Evolutionary conservation across 2,888 invertebrate genomes (phyloP).

Genomic region (Drosophila percnosoma): DNA sequence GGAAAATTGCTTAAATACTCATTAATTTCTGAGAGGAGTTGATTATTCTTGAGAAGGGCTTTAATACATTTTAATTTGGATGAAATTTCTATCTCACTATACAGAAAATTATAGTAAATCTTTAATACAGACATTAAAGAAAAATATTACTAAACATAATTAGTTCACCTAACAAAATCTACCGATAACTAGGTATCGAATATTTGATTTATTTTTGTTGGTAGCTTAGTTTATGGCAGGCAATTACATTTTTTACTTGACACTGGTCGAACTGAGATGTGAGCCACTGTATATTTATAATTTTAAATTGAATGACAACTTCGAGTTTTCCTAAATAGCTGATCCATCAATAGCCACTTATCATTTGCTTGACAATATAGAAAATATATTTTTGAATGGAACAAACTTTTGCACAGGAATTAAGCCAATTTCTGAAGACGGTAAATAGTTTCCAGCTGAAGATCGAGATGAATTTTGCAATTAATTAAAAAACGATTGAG

Average conservation of each 20-base stretch:
- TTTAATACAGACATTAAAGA: not conserved
- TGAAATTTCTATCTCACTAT: not conserved
- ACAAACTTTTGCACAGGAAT: not conserved
- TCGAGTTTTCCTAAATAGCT: not conserved
- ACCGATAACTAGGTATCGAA: too few relatives aligned
- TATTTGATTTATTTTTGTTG: too few relatives aligned
- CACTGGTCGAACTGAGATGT: too few relatives aligned
- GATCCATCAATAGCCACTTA: not conserved
- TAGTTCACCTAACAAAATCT: not conserved
- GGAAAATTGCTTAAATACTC: not conserved
- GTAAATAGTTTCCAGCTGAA: not conserved
- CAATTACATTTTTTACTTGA: too few relatives aligned
- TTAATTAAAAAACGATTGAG: constrained; percentile 22
- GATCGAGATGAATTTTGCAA: constrained; percentile 9
- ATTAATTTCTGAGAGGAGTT: not conserved
- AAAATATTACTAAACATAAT: not conserved
- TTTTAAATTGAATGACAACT: not conserved
- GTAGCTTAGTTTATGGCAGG: too few relatives aligned
- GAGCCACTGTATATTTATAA: too few relatives aligned
- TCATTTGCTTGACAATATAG: not conserved
- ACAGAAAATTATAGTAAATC: not conserved
- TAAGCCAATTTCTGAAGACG: not conserved
- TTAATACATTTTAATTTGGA: not conserved
- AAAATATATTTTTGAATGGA: not conserved
- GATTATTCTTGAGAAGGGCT: not conserved